phyloP scores from a whole-genome alignment of 64 coral and sea anemone species.

The Montipora efflorescens region DNA sequence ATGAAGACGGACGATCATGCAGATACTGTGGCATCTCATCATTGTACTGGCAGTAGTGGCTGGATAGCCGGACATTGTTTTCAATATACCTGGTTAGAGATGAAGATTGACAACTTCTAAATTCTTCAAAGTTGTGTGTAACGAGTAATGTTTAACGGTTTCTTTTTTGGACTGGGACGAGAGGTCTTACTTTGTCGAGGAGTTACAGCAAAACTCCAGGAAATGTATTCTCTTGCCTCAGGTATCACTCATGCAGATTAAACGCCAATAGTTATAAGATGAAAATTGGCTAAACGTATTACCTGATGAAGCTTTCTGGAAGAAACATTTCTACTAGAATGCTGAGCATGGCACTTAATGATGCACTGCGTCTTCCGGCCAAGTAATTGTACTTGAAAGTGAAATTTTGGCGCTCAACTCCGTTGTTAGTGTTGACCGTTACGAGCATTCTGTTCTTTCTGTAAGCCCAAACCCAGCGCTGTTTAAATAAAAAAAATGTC shows the following conservation, averaged over 20 bases:
- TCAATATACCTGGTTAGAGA: background rate
- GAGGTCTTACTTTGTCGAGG: background rate
- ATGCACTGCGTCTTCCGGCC: too few species aligned
- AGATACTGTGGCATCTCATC: background rate
- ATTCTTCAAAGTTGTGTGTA: background rate
- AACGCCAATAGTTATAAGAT: background rate
- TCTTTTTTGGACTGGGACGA: background rate
- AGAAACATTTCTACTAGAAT: too few species aligned
- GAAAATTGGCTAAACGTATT: background rate
- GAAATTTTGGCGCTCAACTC: too few species aligned
- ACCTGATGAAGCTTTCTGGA: too few species aligned
- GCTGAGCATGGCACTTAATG: too few species aligned
- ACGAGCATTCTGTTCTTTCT: too few species aligned
- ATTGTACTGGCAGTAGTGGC: background rate
- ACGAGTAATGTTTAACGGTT: background rate
- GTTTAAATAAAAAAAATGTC: background rate
- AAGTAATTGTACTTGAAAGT: too few species aligned
- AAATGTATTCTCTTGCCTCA: background rate
- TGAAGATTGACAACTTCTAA: background rate
- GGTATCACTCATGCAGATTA: background rate
- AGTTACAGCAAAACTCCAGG: background rate
- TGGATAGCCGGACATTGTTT: background rate
- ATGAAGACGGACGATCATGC: background rate
- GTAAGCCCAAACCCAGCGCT: constrained; percentile 57
- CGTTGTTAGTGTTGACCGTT: too few species aligned